phyloP scores from a whole-genome alignment of 2,113 vertebrate species.

The Mystacornis crossleyi region DNA sequence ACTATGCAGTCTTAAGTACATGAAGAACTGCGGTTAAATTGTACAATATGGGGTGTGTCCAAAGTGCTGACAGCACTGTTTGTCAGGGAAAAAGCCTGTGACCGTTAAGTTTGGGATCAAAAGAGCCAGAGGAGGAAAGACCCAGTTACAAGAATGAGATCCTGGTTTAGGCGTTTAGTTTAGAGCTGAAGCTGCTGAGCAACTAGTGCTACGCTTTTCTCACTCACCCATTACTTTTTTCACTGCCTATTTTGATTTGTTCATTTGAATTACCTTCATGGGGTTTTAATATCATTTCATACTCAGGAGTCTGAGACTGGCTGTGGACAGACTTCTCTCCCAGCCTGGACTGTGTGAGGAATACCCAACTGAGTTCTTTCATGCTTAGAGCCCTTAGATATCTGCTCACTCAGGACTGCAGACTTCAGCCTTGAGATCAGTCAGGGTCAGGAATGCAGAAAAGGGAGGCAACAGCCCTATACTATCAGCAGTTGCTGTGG shows the following conservation, averaged over 20 bases:
- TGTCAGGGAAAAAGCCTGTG: not conserved
- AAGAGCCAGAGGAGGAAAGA: not conserved
- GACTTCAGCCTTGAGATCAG: not conserved
- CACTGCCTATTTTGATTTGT: not conserved
- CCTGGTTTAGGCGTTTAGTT: not conserved
- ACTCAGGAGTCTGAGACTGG: not conserved
- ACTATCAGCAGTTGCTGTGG: not conserved
- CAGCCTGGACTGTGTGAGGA: not conserved
- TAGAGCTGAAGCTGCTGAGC: conserved; percentile 17
- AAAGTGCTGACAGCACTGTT: not conserved
- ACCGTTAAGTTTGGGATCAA: not conserved
- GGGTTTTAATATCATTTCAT: not conserved
- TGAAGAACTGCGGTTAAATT: not conserved
- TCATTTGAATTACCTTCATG: not conserved
- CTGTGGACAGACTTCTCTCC: not conserved
- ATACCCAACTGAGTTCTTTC: not conserved
- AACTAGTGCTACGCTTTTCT: conserved; percentile 2
- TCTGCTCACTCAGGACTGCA: not conserved
- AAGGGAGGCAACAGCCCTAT: not conserved
- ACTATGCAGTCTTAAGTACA: not conserved
- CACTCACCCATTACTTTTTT: not conserved
- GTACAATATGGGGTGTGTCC: not conserved
- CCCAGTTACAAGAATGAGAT: not conserved
- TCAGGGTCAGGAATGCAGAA: not conserved
- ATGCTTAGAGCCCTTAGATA: not conserved